phyloP scores from a whole-genome alignment of 2,113 vertebrate genomes.

The Eidolon helvum region DNA sequence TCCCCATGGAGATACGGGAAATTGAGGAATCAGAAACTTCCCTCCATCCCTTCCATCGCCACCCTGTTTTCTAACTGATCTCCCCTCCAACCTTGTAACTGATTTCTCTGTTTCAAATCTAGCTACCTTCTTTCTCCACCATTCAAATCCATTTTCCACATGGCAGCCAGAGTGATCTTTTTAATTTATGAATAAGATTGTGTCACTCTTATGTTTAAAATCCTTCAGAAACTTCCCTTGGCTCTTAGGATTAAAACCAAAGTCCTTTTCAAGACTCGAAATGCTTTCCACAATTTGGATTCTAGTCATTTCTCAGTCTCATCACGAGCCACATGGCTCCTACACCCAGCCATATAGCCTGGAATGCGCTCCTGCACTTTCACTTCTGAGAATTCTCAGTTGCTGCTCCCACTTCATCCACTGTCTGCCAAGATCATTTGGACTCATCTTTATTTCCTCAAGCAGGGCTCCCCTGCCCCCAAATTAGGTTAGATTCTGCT shows the following conservation, averaged over 20 bases:
- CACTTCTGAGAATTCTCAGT: background rate
- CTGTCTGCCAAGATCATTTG: background rate
- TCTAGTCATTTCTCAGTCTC: background rate
- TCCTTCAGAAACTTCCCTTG: background rate
- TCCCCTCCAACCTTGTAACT: background rate
- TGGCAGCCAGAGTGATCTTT: background rate
- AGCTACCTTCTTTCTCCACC: background rate
- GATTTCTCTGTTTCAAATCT: background rate
- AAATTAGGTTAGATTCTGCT: background rate
- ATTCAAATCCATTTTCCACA: background rate
- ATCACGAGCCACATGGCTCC: background rate
- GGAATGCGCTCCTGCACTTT: background rate
- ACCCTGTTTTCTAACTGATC: background rate
- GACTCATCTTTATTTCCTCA: background rate
- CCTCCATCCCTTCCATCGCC: background rate
- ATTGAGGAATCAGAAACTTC: background rate
- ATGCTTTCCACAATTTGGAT: background rate
- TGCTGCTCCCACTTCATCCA: background rate
- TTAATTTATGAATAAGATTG: background rate
- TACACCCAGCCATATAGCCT: accelerated
- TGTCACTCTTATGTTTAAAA: background rate
- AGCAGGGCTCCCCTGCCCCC: background rate
- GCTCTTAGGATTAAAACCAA: background rate
- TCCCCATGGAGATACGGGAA: background rate
- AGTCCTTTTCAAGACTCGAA: background rate